Evolutionary conservation across 2,888 invertebrate species (phyloP).

Genomic region (Rhaphigaster nebulosa): DNA sequence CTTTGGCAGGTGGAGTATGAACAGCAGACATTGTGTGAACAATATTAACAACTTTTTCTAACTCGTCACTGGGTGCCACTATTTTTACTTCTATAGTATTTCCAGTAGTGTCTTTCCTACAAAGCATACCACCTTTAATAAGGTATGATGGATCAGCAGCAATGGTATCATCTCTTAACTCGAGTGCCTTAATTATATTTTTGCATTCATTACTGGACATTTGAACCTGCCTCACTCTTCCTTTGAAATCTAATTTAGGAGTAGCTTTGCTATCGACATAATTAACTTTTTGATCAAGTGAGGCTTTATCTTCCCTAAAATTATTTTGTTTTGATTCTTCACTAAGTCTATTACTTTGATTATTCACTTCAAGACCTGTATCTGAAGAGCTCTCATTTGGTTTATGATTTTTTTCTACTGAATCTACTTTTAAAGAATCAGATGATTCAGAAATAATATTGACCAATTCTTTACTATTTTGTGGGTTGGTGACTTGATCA

Average conservation of each 20-base stretch:
- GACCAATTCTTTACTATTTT: neutral
- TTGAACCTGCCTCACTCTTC: slow-evolving; percentile 59
- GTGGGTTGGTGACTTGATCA: neutral
- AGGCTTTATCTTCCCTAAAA: neutral
- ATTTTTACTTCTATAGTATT: slow-evolving; percentile 60
- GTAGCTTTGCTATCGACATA: neutral
- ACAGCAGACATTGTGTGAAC: slow-evolving; percentile 61
- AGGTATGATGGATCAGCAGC: slow-evolving; percentile 50
- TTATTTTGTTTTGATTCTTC: neutral
- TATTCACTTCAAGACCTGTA: neutral
- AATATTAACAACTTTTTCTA: slow-evolving; percentile 59
- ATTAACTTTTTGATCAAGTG: neutral
- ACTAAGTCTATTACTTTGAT: neutral
- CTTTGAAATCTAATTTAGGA: slow-evolving; percentile 60
- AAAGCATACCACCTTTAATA: slow-evolving; percentile 63
- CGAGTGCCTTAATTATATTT: slow-evolving; percentile 47
- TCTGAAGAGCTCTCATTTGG: neutral
- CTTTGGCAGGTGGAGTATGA: slow-evolving; percentile 61
- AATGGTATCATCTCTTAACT: slow-evolving; percentile 34
- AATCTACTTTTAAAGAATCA: neutral
- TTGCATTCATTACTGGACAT: slow-evolving; percentile 38
- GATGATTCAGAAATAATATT: neutral
- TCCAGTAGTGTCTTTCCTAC: slow-evolving; percentile 31
- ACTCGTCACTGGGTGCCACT: slow-evolving; percentile 43
- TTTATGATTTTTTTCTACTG: neutral